Evolutionary conservation across 2,113 vertebrate species (phyloP), one percentile per base, ranked within the genome.

Genomic region (Chaetorhynchus papuensis): DNA sequence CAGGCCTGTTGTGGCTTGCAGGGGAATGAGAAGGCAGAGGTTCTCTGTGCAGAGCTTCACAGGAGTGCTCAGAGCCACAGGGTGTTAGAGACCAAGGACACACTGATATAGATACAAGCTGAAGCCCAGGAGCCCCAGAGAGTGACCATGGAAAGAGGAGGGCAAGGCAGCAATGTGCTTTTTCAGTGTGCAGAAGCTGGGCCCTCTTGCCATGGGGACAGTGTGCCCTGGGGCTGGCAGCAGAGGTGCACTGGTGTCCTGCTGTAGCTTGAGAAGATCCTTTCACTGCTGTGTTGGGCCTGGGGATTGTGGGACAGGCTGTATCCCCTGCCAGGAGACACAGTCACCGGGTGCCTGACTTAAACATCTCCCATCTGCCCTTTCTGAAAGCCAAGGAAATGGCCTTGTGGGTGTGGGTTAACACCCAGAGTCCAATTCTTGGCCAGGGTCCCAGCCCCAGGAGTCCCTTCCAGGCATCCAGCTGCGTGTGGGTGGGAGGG

Each of bases 401-500:
- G 24, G 22, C 31, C 33, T 37, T 86, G 15, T 50, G 66, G 15
- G 21, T 70, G 44, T 76, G 53, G 42, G 30, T 52, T 82, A 64
- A 50, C 27, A 44, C 11, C 19, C 13, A 8, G 57, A 35, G 30
- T 33, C 39, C 49, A 68, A 2, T 65, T 50, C 19, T 64, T 33
- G 15, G 56, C 37, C 33, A 44, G 54, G 19, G 37, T 74, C 18
- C 11, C 39, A 61, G 18, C 49, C 17, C 14, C 41, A 53, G 42
- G 65, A 39, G 42, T 82, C 28, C 31, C 41, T 81, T 80, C 59
- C 39, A 41, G 75, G 77, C 28, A 49, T 39, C 27, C 42, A 53
- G 11, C 26, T 70, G 31, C 0, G 0, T 16, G 45, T 20, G 45
- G 64, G 37, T 81, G 28, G 31, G 21, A 82, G n/a, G 37, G 24